Conservation (phyloP, 2,888 invertebrate genomes). For the Slavum lentiscoides region DNA sequence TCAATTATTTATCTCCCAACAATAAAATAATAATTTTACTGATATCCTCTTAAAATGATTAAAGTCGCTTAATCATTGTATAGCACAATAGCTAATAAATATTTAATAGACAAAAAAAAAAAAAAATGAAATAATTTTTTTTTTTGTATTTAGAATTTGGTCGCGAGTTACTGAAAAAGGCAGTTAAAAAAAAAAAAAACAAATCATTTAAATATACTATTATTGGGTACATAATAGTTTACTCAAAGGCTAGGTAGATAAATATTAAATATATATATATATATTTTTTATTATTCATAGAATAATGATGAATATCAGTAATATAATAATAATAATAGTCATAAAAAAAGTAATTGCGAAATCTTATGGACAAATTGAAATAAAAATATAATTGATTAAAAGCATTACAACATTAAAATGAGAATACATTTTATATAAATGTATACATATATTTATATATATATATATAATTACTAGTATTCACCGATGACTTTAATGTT, state of each 20-base stretch:
- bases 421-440: slow-evolving; percentile 35
- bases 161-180: neutral
- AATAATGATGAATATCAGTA: slow-evolving; percentile 39
- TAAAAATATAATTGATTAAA: slow-evolving; percentile 33
- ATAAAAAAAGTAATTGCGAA: slow-evolving; percentile 29
- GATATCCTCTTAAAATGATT: slow-evolving; percentile 12
- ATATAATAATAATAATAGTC: slow-evolving; percentile 31
- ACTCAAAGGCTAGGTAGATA: neutral
- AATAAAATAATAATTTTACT: slow-evolving; percentile 20
- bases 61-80: neutral
- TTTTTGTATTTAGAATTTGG: neutral
- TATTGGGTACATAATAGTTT: slow-evolving; percentile 15
- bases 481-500: slow-evolving; percentile 42
- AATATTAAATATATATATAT: slow-evolving; percentile 25
- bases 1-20: slow-evolving; percentile 3
- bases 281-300: slow-evolving; percentile 41
- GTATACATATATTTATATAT: slow-evolving; percentile 11
- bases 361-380: slow-evolving; percentile 44
- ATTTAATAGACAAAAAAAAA: slow-evolving; percentile 3
- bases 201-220: slow-evolving; percentile 9
- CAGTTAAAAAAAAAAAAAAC: neutral
- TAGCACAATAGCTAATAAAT: neutral
- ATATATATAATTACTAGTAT: slow-evolving; percentile 40
- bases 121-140: neutral
- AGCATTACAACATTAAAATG: slow-evolving; percentile 44